These are phyloP conservation scores for Neoscelio sp. DNA, from an alignment of 2,888 invertebrate species.

Conservation along the genomic window DNA sequence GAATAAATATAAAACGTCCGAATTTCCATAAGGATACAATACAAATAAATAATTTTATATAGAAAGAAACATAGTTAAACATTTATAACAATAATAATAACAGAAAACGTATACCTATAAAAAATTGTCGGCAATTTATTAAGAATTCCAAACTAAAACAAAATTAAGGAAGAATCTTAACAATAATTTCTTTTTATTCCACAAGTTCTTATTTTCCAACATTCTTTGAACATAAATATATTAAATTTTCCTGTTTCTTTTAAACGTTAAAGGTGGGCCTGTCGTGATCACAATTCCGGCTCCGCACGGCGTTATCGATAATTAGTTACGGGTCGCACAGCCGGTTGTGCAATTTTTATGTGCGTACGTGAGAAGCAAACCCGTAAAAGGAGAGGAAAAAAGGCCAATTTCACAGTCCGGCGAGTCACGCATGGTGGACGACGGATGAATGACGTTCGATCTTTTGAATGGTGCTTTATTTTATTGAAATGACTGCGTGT, in stretches of 20 bases:
- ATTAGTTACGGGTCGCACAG: slow-evolving; percentile 40
- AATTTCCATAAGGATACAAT: too few relatives aligned
- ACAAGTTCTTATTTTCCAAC: too few relatives aligned
- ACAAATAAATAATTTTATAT: too few relatives aligned
- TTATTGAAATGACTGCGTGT: slow-evolving; percentile 18
- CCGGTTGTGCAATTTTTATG: slow-evolving; percentile 51
- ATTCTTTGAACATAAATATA: not conserved
- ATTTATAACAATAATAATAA: too few relatives aligned
- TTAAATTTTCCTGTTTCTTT: slow-evolving; percentile 23
- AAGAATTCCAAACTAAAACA: too few relatives aligned
- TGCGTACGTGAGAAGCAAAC: slow-evolving; percentile 55
- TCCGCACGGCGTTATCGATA: slow-evolving; percentile 37
- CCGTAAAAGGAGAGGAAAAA: slow-evolving; percentile 20
- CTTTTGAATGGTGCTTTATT: slow-evolving; percentile 17
- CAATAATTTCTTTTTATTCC: too few relatives aligned
- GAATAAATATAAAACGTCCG: too few relatives aligned
- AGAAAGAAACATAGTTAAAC: too few relatives aligned
- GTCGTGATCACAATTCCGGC: slow-evolving; percentile 1
- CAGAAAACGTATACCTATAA: too few relatives aligned
- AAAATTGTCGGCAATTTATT: too few relatives aligned
- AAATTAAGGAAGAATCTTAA: too few relatives aligned
- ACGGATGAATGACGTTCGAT: slow-evolving; percentile 32
- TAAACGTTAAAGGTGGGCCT: slow-evolving; percentile 18
- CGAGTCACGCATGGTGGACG: slow-evolving; percentile 46
- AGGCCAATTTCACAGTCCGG: slow-evolving; percentile 56